Conservation (phyloP, 2,888 invertebrate species). For the Odontocerum albicorne region DNA sequence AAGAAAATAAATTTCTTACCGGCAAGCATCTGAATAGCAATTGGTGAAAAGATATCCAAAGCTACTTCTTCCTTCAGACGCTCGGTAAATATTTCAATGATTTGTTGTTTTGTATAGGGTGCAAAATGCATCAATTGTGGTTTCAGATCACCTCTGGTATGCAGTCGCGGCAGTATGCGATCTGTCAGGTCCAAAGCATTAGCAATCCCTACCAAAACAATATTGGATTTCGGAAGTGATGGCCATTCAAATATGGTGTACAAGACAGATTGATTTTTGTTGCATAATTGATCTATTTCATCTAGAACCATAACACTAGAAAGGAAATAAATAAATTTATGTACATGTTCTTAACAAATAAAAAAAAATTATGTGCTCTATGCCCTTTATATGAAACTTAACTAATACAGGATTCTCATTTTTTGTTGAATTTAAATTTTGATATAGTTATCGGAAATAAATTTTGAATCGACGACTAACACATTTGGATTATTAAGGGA, state of each 20-base stretch:
- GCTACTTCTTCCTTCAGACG: slow-evolving; percentile 73
- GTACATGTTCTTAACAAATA: no score
- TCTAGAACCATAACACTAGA: slow-evolving; percentile 82
- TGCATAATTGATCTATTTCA: slow-evolving; percentile 93
- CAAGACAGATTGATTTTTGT: slow-evolving; percentile 79
- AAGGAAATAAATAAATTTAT: no score
- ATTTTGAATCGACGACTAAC: no score
- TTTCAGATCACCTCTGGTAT: slow-evolving; percentile 71
- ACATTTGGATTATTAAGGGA: no score
- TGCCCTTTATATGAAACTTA: no score
- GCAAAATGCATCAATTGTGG: slow-evolving; percentile 85
- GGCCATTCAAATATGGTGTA: slow-evolving; percentile 97
- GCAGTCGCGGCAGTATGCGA: slow-evolving; percentile 82
- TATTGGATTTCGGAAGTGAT: slow-evolving; percentile 62
- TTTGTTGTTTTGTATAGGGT: slow-evolving; percentile 89
- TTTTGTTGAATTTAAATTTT: no score
- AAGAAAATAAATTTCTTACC: slow-evolving; percentile 50
- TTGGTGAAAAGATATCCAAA: slow-evolving; percentile 72
- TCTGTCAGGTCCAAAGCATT: slow-evolving; percentile 96
- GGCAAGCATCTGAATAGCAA: slow-evolving; percentile 89
- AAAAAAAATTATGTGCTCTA: no score
- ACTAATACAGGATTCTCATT: no score
- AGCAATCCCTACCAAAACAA: slow-evolving; percentile 89
- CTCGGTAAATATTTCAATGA: slow-evolving; percentile 80
- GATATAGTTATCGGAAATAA: no score